A percentile compares a stretch with the other conserved stretches of the same genome.
phyloP scores from a whole-genome alignment of 2,797 vertebrate species.

The Lutjanus argentimaculatus region DNA sequence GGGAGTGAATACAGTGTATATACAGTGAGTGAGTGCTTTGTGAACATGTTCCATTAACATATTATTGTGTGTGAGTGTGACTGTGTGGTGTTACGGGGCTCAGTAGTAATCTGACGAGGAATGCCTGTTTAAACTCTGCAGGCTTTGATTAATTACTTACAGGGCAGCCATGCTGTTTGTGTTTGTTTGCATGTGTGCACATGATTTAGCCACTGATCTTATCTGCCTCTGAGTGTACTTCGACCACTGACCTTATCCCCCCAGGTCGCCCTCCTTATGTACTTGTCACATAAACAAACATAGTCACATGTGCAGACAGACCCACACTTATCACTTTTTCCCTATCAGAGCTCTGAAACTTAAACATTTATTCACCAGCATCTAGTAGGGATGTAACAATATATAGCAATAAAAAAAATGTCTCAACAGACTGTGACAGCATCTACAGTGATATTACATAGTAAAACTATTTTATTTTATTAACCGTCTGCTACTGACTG shows the following conservation, averaged over 20 bases:
- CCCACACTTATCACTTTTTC: background rate
- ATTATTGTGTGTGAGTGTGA: slow-evolving; percentile 33
- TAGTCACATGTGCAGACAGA: background rate
- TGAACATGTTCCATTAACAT: slow-evolving; percentile 32
- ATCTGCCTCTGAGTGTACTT: slow-evolving; percentile 59
- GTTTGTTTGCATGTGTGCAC: background rate
- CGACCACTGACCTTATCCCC: slow-evolving; percentile 30
- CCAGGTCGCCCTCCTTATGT: background rate
- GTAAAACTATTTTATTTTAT: too few species aligned
- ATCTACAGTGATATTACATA: too few species aligned
- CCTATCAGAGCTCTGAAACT: background rate
- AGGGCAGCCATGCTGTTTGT: slow-evolving; percentile 16
- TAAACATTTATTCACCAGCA: slow-evolving; percentile 8
- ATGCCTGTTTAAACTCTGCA: slow-evolving; percentile 68
- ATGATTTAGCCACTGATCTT: slow-evolving; percentile 17
- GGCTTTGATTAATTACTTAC: slow-evolving; percentile 18
- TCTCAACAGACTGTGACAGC: too few species aligned
- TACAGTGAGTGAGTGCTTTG: slow-evolving; percentile 15
- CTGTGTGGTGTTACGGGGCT: slow-evolving; percentile 36
- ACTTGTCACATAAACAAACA: slow-evolving; percentile 36
- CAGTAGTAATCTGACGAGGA: slow-evolving; percentile 83
- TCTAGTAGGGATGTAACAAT: too few species aligned
- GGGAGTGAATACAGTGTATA: slow-evolving; percentile 1
- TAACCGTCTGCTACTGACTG: too few species aligned
- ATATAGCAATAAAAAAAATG: too few species aligned